A percentile compares a stretch with the other conserved stretches of the same genome.
phyloP scores from a whole-genome alignment of 2,113 vertebrate genomes.

The Myrmecobius fasciatus region DNA sequence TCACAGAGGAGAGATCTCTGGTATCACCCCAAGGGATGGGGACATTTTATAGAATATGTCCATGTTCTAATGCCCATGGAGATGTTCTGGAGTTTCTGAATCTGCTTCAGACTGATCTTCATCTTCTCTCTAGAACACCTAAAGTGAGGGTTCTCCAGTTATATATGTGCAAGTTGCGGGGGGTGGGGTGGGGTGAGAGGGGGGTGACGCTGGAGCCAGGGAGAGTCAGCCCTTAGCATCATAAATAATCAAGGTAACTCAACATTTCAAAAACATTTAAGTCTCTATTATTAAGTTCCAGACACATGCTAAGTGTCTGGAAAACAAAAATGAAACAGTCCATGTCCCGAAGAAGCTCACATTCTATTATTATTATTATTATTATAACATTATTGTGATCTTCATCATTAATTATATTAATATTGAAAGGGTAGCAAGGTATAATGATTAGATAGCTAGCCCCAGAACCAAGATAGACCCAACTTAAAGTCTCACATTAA shows the following conservation, averaged over 20 bases:
- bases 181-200: too few relatives aligned
- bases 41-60: neutral
- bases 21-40: neutral
- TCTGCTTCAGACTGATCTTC: neutral
- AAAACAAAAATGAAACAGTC: neutral
- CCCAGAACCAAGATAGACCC: neutral
- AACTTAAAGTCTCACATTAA: neutral
- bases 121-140: neutral
- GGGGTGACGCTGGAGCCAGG: too few relatives aligned
- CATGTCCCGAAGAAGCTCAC: neutral
- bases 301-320: neutral
- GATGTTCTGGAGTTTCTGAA: neutral
- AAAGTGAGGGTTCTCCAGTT: neutral
- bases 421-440: neutral
- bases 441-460: neutral
- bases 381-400: neutral
- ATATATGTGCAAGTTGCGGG: too few relatives aligned
- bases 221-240: neutral
- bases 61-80: neutral
- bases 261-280: neutral
- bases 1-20: neutral
- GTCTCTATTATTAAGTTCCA: neutral
- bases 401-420: neutral
- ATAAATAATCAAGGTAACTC: neutral
- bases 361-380: neutral